Evolutionary conservation across 2,888 invertebrate species (phyloP).

Genomic region (Pristionchus mayeri): DNA sequence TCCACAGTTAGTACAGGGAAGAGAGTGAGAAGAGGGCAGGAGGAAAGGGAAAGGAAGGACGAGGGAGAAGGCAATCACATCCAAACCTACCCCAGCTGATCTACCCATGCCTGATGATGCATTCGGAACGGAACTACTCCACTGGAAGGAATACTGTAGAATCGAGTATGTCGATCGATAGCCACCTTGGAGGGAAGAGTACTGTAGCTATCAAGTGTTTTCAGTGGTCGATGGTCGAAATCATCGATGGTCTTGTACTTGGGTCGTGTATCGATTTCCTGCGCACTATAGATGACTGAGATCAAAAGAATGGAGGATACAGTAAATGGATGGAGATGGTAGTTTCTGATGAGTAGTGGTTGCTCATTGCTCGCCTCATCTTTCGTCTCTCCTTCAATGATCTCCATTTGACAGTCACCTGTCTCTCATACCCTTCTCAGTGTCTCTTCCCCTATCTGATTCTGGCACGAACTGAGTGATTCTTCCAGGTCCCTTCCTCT

Average conservation of each 20-base stretch:
- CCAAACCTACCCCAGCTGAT: constrained; percentile 37
- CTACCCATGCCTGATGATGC: neutral
- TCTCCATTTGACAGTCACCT: too few species aligned
- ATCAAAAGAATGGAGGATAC: neutral
- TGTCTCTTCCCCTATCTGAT: constrained; percentile 50
- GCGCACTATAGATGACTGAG: neutral
- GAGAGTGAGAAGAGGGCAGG: neutral
- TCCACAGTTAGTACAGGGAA: neutral
- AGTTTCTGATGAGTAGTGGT: constrained; percentile 22
- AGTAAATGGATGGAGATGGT: neutral
- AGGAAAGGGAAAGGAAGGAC: constrained; percentile 32
- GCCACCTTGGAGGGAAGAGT: constrained; percentile 46
- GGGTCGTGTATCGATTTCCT: neutral
- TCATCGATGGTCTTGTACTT: constrained; percentile 2
- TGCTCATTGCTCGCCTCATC: neutral
- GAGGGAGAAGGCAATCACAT: too few species aligned
- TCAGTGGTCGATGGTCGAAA: neutral
- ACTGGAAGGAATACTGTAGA: neutral
- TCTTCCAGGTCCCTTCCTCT: constrained; percentile 66
- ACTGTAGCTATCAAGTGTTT: neutral
- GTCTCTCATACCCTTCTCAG: neutral
- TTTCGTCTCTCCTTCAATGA: neutral
- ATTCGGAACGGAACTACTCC: neutral
- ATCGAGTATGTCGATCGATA: neutral
- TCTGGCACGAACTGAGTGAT: constrained; percentile 74